Conservation (phyloP, 2,888 invertebrate genomes). For the Chaetogeoica ovagalla region DNA sequence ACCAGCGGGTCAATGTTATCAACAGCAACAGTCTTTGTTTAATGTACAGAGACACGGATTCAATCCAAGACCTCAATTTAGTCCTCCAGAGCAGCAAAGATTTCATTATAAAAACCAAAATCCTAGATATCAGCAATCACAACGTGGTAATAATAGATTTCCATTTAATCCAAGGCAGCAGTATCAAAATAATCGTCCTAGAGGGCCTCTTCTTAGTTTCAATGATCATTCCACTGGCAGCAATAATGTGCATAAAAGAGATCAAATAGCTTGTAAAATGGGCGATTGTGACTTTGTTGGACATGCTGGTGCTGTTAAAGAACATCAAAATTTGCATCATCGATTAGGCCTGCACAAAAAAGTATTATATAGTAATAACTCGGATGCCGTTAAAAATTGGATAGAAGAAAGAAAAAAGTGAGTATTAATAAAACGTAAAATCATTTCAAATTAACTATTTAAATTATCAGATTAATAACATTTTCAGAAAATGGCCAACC, state of each 20-base stretch:
- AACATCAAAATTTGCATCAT: conserved; percentile 51
- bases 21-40: conserved; percentile 13
- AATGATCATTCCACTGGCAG: not conserved
- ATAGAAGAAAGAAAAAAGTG: conserved; percentile 48
- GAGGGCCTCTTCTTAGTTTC: conserved; percentile 1
- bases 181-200: conserved; percentile 24
- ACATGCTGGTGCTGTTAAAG: conserved; percentile 38
- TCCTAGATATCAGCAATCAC: conserved; percentile 24
- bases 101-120: conserved; percentile 18
- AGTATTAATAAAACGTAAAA: not conserved
- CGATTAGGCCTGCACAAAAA: conserved; percentile 41
- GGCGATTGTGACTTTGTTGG: conserved; percentile 47
- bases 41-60: conserved; percentile 31
- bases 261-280: conserved; percentile 34
- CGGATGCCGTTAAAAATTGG: conserved; percentile 43
- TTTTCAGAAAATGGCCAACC: conserved; percentile 46
- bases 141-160: conserved; percentile 22
- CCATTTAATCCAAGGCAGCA: conserved; percentile 33
- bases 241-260: conserved; percentile 15
- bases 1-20: conserved; percentile 23
- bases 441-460: not conserved
- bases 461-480: not conserved
- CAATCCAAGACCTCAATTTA: conserved; percentile 28
- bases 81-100: conserved; percentile 19
- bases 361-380: conserved; percentile 48